Evolutionary conservation across 2,113 vertebrate genomes (phyloP).

Genomic region (Setophaga petechia): DNA sequence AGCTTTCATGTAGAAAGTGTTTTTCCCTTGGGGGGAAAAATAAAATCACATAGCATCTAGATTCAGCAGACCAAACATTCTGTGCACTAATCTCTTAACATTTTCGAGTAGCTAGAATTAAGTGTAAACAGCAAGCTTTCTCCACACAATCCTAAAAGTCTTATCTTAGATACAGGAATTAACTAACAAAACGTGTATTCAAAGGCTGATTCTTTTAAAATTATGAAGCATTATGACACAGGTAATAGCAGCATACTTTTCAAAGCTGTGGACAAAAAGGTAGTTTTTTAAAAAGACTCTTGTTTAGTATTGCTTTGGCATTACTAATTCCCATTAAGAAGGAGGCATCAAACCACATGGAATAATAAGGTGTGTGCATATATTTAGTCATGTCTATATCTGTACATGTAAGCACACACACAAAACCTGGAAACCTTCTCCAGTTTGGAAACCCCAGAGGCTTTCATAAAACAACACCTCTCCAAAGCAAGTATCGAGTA

Average conservation of each 20-base stretch:
- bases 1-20: not conserved
- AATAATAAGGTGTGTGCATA: not conserved
- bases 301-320: not conserved
- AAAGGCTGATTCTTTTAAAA: not conserved
- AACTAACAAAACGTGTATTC: not conserved
- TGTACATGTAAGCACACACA: rapidly evolving
- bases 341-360: not conserved
- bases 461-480: not conserved
- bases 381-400: not conserved
- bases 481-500: not conserved
- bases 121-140: not conserved
- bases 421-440: not conserved
- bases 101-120: not conserved
- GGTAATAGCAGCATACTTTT: not conserved
- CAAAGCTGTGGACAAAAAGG: not conserved
- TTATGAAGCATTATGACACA: not conserved
- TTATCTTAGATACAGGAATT: not conserved
- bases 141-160: not conserved
- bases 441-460: not conserved
- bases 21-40: not conserved
- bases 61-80: not conserved
- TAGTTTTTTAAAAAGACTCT: not conserved
- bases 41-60: not conserved
- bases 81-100: not conserved
- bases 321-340: not conserved